phyloP scores from a whole-genome alignment of 2,797 vertebrate genomes.

The Xenops minutus region DNA sequence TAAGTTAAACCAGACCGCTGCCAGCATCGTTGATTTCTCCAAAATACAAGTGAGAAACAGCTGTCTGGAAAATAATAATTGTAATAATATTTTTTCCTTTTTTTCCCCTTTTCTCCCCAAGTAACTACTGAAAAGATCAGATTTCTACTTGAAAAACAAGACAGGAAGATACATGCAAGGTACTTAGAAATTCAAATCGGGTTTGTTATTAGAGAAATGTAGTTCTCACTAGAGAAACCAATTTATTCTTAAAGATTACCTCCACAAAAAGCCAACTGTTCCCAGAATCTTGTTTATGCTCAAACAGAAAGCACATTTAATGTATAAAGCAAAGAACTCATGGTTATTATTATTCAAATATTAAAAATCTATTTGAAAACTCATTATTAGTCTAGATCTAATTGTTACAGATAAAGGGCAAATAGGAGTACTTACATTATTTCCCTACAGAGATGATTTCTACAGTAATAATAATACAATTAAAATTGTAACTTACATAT shows the following conservation, averaged over 20 bases:
- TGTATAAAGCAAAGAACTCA: neutral
- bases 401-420: neutral
- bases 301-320: neutral
- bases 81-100: neutral
- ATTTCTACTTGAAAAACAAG: neutral
- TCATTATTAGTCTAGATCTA: neutral
- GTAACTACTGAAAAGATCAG: neutral
- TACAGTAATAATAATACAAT: neutral
- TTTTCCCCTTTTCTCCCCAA: accelerated
- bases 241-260: neutral
- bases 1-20: neutral
- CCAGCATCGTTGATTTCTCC: neutral
- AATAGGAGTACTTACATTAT: neutral
- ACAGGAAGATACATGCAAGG: neutral
- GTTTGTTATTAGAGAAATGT: neutral
- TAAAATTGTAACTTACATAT: neutral
- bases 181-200: neutral
- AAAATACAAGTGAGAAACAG: neutral
- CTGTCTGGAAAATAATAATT: neutral
- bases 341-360: neutral
- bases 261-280: neutral
- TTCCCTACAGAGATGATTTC: neutral
- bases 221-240: neutral
- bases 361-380: neutral
- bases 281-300: neutral